phyloP scores from a whole-genome alignment of 2,888 invertebrate species.

The Harpagoxenus sublaevis region DNA sequence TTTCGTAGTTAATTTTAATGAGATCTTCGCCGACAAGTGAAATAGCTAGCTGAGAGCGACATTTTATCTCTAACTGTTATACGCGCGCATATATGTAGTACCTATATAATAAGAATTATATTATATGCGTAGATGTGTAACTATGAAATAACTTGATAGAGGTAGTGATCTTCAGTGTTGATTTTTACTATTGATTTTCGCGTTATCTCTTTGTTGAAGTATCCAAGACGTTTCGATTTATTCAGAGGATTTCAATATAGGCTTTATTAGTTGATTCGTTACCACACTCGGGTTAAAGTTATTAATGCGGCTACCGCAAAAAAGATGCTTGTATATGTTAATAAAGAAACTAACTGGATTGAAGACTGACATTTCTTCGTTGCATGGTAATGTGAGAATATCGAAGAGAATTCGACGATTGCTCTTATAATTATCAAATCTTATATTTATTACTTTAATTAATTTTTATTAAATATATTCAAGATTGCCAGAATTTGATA shows the following conservation, averaged over 20 bases:
- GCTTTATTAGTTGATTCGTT: background rate
- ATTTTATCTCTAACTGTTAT: background rate
- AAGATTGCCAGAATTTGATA: background rate
- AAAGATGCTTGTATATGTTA: background rate
- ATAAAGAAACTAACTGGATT: background rate
- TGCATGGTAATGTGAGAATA: background rate
- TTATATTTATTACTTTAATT: background rate
- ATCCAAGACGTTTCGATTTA: background rate
- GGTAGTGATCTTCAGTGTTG: background rate
- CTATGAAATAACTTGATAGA: background rate
- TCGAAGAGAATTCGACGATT: background rate
- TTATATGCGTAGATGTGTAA: background rate
- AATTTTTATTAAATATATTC: background rate
- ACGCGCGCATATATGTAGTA: background rate
- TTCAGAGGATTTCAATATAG: background rate
- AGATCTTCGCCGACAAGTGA: conserved; percentile 3
- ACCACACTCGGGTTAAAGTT: background rate
- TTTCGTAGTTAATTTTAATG: conserved; percentile 3
- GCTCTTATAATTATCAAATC: background rate
- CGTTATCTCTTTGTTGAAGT: background rate
- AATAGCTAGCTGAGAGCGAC: background rate
- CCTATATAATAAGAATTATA: background rate
- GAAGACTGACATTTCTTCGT: background rate
- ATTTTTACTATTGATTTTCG: background rate
- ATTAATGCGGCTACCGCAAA: background rate